Evolutionary conservation across 2,888 invertebrate genomes (phyloP).

Genomic region (Embidobia sp.): DNA sequence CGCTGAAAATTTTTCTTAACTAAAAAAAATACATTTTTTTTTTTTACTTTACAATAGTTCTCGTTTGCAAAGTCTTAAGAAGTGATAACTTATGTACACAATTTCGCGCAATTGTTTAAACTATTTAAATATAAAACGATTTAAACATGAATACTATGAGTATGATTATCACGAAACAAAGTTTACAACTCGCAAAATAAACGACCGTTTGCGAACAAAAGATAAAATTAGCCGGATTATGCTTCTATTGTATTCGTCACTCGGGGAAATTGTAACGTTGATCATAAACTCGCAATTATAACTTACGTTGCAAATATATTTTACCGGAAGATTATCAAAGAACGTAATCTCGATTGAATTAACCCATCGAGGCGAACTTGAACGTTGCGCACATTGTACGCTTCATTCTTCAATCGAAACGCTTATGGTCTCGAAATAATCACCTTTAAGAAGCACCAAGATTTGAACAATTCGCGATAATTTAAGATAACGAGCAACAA

Average conservation of each 20-base stretch:
- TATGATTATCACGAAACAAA: constrained; percentile 6
- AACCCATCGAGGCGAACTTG: neutral
- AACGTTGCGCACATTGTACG: neutral
- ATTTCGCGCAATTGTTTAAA: too few species aligned
- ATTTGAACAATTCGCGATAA: neutral
- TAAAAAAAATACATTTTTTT: too few species aligned
- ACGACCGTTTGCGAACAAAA: neutral
- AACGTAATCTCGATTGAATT: constrained; percentile 5
- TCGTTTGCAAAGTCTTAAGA: too few species aligned
- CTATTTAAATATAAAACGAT: too few species aligned
- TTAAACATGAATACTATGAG: neutral
- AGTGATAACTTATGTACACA: too few species aligned
- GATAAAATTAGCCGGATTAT: constrained; percentile 20
- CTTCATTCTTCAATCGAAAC: neutral
- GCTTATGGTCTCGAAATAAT: constrained; percentile 13
- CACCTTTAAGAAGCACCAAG: neutral
- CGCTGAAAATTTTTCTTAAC: too few species aligned
- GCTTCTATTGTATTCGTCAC: constrained; percentile 8
- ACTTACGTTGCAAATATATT: neutral
- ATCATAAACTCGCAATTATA: constrained; percentile 15
- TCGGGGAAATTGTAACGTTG: constrained; percentile 9
- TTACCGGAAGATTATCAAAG: constrained; percentile 4
- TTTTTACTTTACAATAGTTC: too few species aligned
- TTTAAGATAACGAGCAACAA: neutral
- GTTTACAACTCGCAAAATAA: constrained; percentile 12